Conservation (phyloP, 2,113 vertebrate genomes). For the Chaenocephalus aceratus region DNA sequence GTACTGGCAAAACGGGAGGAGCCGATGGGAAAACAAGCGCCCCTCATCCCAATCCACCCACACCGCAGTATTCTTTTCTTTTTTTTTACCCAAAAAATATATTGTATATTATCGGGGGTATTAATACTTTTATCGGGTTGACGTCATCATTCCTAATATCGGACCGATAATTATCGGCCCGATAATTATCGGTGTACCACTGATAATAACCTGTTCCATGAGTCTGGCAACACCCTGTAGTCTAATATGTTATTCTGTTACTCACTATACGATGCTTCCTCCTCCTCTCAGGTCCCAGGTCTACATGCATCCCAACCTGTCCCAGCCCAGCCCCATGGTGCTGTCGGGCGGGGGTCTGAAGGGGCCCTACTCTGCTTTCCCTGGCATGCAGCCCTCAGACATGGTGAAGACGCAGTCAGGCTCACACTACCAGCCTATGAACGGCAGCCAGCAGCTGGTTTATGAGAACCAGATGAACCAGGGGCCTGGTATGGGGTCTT, state of each 20-base stretch:
- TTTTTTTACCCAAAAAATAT: too few relatives aligned
- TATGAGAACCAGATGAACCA: conserved; percentile 94
- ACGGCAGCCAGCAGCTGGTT: conserved; percentile 93
- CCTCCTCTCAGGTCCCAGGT: conserved; percentile 90
- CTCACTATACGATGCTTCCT: conserved; percentile 2
- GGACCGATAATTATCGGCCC: too few relatives aligned
- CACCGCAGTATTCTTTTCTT: too few relatives aligned
- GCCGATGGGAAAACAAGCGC: too few relatives aligned
- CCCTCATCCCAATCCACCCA: too few relatives aligned
- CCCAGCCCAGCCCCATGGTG: conserved; percentile 96
- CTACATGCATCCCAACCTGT: conserved; percentile 98
- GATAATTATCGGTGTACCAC: too few relatives aligned
- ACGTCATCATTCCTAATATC: too few relatives aligned
- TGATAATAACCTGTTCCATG: background rate
- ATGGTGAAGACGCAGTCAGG: conserved; percentile 96
- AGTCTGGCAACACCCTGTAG: background rate
- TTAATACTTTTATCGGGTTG: too few relatives aligned
- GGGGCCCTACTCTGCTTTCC: conserved; percentile 93
- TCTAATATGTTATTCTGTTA: background rate
- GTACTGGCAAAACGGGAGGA: too few relatives aligned
- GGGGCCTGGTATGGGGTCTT: conserved; percentile 92
- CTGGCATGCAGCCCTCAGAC: conserved; percentile 96
- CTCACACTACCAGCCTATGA: conserved; percentile 96
- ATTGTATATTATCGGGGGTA: too few relatives aligned
- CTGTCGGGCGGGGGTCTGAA: conserved; percentile 94